Base-by-base conservation (phyloP, 2,888 invertebrate species). In the Amphipoea oculea region DNA sequence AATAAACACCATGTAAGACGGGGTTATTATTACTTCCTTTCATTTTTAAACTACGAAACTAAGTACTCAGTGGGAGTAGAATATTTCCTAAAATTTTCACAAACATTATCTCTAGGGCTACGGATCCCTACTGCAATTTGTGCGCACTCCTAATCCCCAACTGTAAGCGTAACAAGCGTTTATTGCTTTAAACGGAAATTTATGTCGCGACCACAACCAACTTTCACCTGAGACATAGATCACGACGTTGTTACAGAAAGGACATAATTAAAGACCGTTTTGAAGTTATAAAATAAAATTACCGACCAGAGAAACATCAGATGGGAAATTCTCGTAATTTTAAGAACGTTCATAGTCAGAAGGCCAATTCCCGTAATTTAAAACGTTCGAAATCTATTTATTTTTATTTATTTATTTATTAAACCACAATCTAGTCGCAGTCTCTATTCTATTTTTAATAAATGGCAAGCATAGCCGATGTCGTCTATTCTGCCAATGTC, bases 111-210 rank as follows among this genome's bases (percentile, higher is more conserved):
- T 60, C 71, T 7, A 20, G 29, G 65, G 65, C 62, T 79, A 67
- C 40, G 57, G 65, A 74, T 63, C 48, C 67, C 36, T 36, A 62
- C 42, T n/a, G 54, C 62, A 74, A 74, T 63, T 12, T 76, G 40
- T 76, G 77, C 79, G 79, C 79, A 85, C 75, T 74, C 73, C 84
- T 80, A 78, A 88, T 81, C 75, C 83, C 63, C 76, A 77, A 65
- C 83, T 74, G 77, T 77, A 76, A 73, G 68, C 89, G 86, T 90
- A 90, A 92, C 91, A 90, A 92, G 90, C 91, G 90, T 89, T 93
- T 93, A 92, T 93, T 92, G 89, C 92, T 82, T 86, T 84, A 87
- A 87, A 83, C 87, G 83, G 89, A 88, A 91, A 93, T 93, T 93
- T 93, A 93, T 92, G 91, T 90, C 87, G 86, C 86, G 88, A 87